Percentiles rank a stretch among this genome's conserved stretches.
These are phyloP conservation scores for Incurvaria masculella DNA, from an alignment of 2,888 invertebrate genomes.

Conservation along the genomic window DNA sequence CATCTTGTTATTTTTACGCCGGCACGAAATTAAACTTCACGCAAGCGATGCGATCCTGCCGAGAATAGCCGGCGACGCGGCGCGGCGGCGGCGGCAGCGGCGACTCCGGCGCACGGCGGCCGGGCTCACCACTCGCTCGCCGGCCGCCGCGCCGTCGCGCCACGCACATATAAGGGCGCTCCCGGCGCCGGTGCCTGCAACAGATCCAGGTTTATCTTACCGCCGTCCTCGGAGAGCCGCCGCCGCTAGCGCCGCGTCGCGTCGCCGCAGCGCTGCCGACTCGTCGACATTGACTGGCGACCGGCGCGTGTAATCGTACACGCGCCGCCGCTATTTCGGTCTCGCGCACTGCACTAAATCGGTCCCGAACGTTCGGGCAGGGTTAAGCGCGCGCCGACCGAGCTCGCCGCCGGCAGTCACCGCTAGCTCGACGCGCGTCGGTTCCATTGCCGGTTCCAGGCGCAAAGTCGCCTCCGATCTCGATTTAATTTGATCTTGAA, in stretches of 20 bases:
- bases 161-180: slow-evolving; percentile 50
- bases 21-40: neutral
- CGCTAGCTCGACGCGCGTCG: too few relatives aligned
- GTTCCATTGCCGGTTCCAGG: too few relatives aligned
- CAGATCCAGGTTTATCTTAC: slow-evolving; percentile 46
- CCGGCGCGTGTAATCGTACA: slow-evolving; percentile 45
- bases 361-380: slow-evolving; percentile 31
- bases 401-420: too few relatives aligned
- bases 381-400: slow-evolving; percentile 49
- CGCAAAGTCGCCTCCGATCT: too few relatives aligned
- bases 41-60: slow-evolving; percentile 36
- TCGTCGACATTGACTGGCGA: neutral
- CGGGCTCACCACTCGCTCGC: slow-evolving; percentile 3
- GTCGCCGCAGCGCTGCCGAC: too few relatives aligned
- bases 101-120: slow-evolving; percentile 11
- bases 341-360: slow-evolving; percentile 53
- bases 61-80: slow-evolving; percentile 41
- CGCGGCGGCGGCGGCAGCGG: slow-evolving; percentile 23
- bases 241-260: slow-evolving; percentile 1
- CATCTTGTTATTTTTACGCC: neutral
- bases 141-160: slow-evolving; percentile 21
- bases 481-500: too few relatives aligned
- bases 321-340: slow-evolving; percentile 52
- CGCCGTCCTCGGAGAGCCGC: slow-evolving; percentile 7
- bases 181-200: slow-evolving; percentile 41